These are phyloP conservation scores for Galeopsomyia nigrocyanea DNA, from an alignment of 2,888 invertebrate genomes.

Conservation along the genomic window DNA sequence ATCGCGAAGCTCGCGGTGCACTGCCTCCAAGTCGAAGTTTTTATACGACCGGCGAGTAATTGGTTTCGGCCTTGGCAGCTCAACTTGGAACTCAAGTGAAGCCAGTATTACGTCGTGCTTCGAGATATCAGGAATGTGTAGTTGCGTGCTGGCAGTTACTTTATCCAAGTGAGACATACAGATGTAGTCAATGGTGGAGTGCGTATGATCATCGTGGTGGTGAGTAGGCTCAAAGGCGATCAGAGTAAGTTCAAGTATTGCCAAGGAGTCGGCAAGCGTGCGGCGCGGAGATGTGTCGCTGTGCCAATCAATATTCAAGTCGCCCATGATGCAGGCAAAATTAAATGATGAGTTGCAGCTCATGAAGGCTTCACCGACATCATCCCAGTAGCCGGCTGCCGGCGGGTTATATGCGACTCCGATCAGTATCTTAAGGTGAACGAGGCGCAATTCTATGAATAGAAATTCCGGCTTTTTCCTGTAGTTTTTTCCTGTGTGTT, in stretches of 20 bases:
- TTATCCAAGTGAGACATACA: not conserved
- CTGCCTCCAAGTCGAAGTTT: not conserved
- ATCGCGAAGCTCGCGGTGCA: too few relatives aligned
- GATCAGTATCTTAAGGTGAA: not conserved
- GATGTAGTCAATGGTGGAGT: not conserved
- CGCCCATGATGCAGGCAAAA: not conserved
- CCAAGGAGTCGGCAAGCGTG: not conserved
- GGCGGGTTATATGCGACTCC: not conserved
- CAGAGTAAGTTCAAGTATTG: not conserved
- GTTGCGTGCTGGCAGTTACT: not conserved
- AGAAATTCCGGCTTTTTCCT: not conserved
- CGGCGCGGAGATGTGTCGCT: not conserved
- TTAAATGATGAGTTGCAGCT: not conserved
- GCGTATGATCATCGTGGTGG: not conserved
- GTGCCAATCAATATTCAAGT: not conserved
- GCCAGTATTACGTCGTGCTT: not conserved
- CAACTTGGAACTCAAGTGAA: not conserved
- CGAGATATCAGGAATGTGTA: not conserved
- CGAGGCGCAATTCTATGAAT: not conserved
- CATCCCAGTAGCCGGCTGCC: not conserved
- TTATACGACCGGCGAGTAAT: not conserved
- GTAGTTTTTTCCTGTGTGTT: not conserved
- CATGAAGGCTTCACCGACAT: not conserved
- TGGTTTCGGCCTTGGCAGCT: not conserved
- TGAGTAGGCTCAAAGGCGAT: not conserved